phyloP scores from a whole-genome alignment of 2,888 invertebrate species.

The Papilio gigon region DNA sequence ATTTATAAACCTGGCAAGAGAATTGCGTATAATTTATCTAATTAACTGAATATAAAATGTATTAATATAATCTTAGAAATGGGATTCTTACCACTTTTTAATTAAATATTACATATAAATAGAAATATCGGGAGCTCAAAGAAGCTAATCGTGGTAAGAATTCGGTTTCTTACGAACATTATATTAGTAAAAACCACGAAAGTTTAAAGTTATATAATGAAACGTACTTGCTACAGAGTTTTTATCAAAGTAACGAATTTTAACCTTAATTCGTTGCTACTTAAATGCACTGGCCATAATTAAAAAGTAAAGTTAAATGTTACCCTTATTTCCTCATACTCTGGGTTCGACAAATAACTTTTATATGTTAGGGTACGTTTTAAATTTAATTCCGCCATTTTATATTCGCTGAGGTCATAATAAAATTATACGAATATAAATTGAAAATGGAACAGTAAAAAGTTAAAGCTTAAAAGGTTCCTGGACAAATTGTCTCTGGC shows the following conservation, averaged over 20 bases:
- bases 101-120: too few relatives aligned
- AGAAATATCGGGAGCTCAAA: too few relatives aligned
- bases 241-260: not conserved
- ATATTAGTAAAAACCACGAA: too few relatives aligned
- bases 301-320: slow-evolving; percentile 2
- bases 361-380: slow-evolving; percentile 7
- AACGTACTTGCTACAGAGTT: not conserved
- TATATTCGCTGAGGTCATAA: slow-evolving; percentile 27
- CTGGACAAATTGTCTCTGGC: slow-evolving; percentile 44
- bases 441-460: slow-evolving; percentile 43
- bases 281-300: not conserved
- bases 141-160: too few relatives aligned
- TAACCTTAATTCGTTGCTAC: not conserved
- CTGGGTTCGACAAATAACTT: not conserved
- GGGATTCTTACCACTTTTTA: too few relatives aligned
- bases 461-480: slow-evolving; percentile 44
- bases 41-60: slow-evolving; percentile 8
- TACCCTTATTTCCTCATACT: not conserved
- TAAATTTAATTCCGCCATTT: slow-evolving; percentile 23
- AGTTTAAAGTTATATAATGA: too few relatives aligned
- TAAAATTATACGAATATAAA: slow-evolving; percentile 43
- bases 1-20: slow-evolving; percentile 24
- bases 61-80: not conserved
- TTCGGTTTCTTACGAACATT: too few relatives aligned
- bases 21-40: slow-evolving; percentile 24